Percentiles rank a stretch among this genome's conserved stretches.
Evolutionary conservation across 1,140 invertebrate species (phyloP).

Genomic region (Tribolium castaneum): DNA sequence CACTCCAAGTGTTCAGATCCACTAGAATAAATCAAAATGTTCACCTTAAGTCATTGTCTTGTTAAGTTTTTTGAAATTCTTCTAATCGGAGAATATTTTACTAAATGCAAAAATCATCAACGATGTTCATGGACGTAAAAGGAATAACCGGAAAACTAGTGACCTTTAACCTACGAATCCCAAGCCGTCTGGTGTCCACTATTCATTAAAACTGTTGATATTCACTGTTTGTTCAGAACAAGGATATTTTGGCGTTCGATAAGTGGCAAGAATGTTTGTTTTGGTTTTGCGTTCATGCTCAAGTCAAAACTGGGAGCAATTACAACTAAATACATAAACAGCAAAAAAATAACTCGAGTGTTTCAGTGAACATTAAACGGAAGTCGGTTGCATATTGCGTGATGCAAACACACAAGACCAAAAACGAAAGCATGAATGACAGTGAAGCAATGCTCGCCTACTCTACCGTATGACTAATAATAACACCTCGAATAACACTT

Average conservation of each 20-base stretch:
- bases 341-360: neutral
- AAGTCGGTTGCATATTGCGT: neutral
- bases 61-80: too few species aligned
- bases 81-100: too few species aligned
- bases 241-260: neutral
- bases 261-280: neutral
- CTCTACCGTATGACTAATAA: neutral
- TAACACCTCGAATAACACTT: neutral
- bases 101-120: too few species aligned
- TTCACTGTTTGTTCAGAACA: too few species aligned
- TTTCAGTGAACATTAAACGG: neutral
- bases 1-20: too few species aligned
- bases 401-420: neutral
- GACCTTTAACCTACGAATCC: neutral
- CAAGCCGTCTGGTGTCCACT: neutral
- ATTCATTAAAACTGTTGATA: too few species aligned
- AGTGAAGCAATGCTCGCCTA: neutral
- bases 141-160: neutral
- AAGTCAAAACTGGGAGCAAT: neutral
- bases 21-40: too few species aligned
- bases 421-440: conserved; percentile 19
- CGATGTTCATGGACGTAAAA: neutral
- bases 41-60: too few species aligned
- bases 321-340: neutral
- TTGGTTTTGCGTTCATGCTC: neutral